Conservation (phyloP, 2,797 vertebrate species). For the Melanotaenia parkinsoni region DNA sequence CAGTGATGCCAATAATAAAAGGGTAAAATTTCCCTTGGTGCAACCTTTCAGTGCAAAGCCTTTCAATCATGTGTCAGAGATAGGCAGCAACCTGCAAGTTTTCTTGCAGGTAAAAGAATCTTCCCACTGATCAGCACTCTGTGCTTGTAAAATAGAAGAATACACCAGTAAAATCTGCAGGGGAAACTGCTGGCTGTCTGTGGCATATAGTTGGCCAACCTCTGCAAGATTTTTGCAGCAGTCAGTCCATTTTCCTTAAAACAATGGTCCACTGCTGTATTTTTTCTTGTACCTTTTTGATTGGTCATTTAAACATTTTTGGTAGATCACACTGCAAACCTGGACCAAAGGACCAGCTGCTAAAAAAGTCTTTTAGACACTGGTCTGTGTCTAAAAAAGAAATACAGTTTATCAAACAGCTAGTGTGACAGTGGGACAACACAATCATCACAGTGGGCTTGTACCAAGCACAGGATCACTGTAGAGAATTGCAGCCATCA, state of each 20-base stretch:
- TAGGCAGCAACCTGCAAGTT: slow-evolving; percentile 4
- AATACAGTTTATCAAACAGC: not conserved
- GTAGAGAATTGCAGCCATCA: slow-evolving; percentile 21
- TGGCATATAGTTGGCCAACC: not conserved
- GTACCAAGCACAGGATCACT: slow-evolving; percentile 14
- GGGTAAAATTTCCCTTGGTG: not conserved
- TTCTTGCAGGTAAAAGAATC: slow-evolving; percentile 7
- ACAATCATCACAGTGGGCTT: slow-evolving; percentile 9
- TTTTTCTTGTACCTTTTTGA: not conserved
- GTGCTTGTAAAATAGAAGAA: slow-evolving; percentile 7
- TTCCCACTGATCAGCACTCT: not conserved
- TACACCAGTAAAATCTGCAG: not conserved
- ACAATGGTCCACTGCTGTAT: not conserved
- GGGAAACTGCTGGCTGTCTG: not conserved
- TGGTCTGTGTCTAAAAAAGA: slow-evolving; percentile 6
- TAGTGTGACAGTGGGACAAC: slow-evolving; percentile 4
- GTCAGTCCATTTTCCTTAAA: slow-evolving; percentile 4
- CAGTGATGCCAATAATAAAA: not conserved
- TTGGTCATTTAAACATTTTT: not conserved
- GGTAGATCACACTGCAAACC: not conserved
- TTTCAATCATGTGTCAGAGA: not conserved
- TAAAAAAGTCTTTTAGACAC: slow-evolving; percentile 9
- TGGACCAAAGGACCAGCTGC: not conserved
- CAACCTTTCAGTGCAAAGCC: not conserved
- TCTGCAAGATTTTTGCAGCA: slow-evolving; percentile 1